These are phyloP conservation scores for Pseudopipra pipra DNA, from an alignment of 2,113 vertebrate genomes.

Conservation along the genomic window DNA sequence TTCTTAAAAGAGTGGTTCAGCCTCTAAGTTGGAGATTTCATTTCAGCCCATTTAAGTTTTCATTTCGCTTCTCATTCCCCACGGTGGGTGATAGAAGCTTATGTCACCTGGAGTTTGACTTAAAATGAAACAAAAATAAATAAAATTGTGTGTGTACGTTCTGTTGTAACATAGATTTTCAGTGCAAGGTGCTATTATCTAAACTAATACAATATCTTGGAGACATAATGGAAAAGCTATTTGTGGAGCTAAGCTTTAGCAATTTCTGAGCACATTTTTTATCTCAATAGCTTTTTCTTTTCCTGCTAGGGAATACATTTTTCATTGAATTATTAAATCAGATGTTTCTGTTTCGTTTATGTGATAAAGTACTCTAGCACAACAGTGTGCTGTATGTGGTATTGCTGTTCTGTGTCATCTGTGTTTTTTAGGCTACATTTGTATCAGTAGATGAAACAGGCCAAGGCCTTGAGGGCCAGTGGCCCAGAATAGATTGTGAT, in stretches of 20 bases:
- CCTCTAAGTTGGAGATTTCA: not conserved
- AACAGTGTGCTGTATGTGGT: not conserved
- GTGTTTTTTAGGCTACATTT: not conserved
- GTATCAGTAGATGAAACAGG: not conserved
- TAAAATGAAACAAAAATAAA: conserved; percentile 34
- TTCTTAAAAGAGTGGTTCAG: not conserved
- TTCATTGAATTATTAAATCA: not conserved
- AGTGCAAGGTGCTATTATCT: not conserved
- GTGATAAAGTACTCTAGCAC: not conserved
- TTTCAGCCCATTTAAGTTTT: conserved; percentile 10
- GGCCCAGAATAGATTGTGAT: not conserved
- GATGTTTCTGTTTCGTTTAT: not conserved
- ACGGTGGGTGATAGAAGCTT: not conserved
- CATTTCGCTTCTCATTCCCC: not conserved
- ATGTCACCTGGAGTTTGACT: not conserved
- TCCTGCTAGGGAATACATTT: not conserved
- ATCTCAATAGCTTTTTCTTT: not conserved
- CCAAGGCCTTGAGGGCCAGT: not conserved
- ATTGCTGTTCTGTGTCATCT: not conserved
- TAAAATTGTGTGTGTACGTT: conserved; percentile 16
- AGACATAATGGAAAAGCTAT: not conserved
- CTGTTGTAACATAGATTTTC: conserved; percentile 13
- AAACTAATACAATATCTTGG: not conserved
- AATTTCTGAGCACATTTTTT: not conserved
- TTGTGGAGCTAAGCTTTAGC: not conserved